Evolutionary conservation across 2,113 vertebrate species (phyloP).

Genomic region (Gavia stellata): DNA sequence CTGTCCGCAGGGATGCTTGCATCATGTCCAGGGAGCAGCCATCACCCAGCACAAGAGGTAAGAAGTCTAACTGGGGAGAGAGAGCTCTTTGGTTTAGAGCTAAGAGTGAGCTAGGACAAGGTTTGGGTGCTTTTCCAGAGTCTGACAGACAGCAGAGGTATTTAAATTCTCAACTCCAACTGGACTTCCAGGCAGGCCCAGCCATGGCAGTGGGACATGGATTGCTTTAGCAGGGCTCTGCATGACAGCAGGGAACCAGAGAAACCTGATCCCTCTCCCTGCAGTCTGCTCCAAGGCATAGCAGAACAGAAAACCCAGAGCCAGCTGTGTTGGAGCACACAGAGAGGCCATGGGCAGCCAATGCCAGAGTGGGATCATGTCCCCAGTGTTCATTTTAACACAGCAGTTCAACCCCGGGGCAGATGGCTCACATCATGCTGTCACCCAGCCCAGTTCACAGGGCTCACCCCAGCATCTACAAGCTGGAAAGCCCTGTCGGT

Average conservation of each 20-base stretch:
- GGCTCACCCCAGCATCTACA: neutral
- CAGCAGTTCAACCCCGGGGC: neutral
- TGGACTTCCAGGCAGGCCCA: neutral
- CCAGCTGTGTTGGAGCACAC: rapidly evolving
- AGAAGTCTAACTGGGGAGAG: neutral
- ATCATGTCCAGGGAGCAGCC: too few relatives aligned
- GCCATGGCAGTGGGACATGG: neutral
- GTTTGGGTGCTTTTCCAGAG: neutral
- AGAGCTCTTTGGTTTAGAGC: neutral
- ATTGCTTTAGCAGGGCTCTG: neutral
- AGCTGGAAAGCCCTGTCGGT: neutral
- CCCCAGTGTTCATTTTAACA: rapidly evolving
- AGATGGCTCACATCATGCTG: neutral
- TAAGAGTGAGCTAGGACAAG: neutral
- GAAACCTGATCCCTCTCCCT: neutral
- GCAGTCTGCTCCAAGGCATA: too few relatives aligned
- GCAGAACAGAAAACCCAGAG: neutral
- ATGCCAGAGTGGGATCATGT: rapidly evolving
- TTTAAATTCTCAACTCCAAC: neutral
- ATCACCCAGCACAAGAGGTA: too few relatives aligned
- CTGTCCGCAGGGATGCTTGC: neutral
- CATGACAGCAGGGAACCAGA: neutral
- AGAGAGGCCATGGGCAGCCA: neutral
- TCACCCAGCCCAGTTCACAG: neutral
- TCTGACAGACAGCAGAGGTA: neutral